Base-by-base conservation (phyloP, 1,140 invertebrate genomes). In the Aphaenogaster rudis region DNA sequence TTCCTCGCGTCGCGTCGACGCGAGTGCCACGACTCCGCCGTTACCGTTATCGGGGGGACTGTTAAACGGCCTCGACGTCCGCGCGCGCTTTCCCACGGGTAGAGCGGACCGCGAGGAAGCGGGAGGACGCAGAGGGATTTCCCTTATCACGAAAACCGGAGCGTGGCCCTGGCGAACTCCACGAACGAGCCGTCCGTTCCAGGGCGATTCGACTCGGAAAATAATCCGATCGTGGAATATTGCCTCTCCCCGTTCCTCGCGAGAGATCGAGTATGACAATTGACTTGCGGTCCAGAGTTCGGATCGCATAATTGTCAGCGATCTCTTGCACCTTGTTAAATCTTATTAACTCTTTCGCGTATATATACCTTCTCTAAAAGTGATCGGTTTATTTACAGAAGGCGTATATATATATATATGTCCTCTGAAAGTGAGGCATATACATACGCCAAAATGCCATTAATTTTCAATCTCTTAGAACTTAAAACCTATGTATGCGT, bases 11-110 rank as follows among this genome's bases (percentile, higher is more conserved):
- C 13, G 21, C 21, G 21, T 21, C 21, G 21, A 21, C 21, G 21
- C 21, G 21, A 21, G 21, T 21, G 76, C 63, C 39, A 39, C 59
- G 85, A 80, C 69, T 88, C 67, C 78, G 84, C 78, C 87, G 88
- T 90, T 87, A 81, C n/a, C 78, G 78, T 80, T 80, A 80, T 2
- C 15, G 54, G 28, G 54, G 54, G 54, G 52, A 72, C 61, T 80
- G 61, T 78, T 87, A 57, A 80, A 79, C 57, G 28, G 57, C 33
- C 59, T 28, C 33, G 77, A 64, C 74, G 59, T 52, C 50, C 13
- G 13, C 11, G 52, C 74, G 54, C 54, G 28, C n/a, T 85, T 90
- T 90, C 80, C 57, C 86, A 90, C 86, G 89, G 59, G 45, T 17
- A 57, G 28, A 54, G 45, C 9, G 63, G 9, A n/a, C 17, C 77